Percentiles rank a stretch among this genome's conserved stretches.
Conservation (phyloP, 2,797 vertebrate genomes). For the Geotrypetes seraphini region DNA sequence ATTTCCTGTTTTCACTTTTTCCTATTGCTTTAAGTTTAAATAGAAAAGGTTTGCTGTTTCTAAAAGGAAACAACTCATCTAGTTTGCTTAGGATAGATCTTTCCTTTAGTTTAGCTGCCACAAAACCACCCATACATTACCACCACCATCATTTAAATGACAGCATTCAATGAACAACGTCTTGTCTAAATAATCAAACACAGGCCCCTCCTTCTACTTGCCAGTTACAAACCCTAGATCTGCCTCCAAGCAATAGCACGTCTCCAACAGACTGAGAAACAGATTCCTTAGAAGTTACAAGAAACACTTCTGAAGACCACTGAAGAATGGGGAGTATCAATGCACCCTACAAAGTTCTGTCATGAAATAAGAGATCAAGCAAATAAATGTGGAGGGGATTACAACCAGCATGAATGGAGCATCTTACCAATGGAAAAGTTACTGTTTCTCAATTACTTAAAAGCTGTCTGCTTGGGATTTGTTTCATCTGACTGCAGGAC, state of each 20-base stretch:
- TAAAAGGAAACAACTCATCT: too few relatives aligned
- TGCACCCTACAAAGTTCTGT: neutral
- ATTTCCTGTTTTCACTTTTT: too few relatives aligned
- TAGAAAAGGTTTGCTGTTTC: too few relatives aligned
- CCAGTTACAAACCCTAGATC: slow-evolving; percentile 19
- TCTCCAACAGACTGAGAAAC: slow-evolving; percentile 55
- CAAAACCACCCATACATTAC: too few relatives aligned
- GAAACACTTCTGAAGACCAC: slow-evolving; percentile 30
- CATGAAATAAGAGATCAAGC: too few relatives aligned
- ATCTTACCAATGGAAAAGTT: slow-evolving; percentile 12
- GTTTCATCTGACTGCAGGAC: slow-evolving; percentile 13
- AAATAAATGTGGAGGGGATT: slow-evolving; percentile 15
- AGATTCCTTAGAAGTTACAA: slow-evolving; percentile 60
- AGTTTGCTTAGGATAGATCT: too few relatives aligned
- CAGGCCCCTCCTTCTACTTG: slow-evolving; percentile 39
- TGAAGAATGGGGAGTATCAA: slow-evolving; percentile 16
- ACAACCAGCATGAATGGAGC: slow-evolving; percentile 22
- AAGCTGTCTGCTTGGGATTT: slow-evolving; percentile 6
- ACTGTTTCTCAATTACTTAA: neutral
- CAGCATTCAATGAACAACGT: too few relatives aligned
- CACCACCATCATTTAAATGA: too few relatives aligned
- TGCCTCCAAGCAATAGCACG: slow-evolving; percentile 53
- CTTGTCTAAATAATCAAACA: slow-evolving; percentile 19
- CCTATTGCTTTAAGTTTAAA: too few relatives aligned
- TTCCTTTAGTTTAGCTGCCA: too few relatives aligned